These are phyloP conservation scores for Tinamus guttatus DNA, from an alignment of 2,113 vertebrate species.

Conservation along the genomic window DNA sequence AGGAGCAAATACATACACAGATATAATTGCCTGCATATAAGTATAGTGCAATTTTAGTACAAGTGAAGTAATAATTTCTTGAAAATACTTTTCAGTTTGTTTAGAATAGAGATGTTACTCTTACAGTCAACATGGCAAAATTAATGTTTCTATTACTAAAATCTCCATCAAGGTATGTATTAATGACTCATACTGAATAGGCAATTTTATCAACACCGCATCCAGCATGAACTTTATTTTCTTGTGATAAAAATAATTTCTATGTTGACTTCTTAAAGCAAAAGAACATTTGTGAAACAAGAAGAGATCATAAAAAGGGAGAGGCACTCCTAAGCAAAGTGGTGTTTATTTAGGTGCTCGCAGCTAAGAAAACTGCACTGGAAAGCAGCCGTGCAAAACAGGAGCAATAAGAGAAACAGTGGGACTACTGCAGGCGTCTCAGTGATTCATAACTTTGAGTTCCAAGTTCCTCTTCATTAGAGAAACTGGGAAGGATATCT, in stretches of 20 bases:
- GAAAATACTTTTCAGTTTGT: conserved; percentile 11
- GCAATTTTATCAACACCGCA: not conserved
- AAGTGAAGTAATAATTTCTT: not conserved
- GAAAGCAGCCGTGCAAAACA: not conserved
- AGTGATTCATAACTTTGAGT: not conserved
- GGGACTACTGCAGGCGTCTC: not conserved
- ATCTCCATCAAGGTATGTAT: not conserved
- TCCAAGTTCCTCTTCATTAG: not conserved
- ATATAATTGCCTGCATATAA: not conserved
- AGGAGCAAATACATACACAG: not conserved
- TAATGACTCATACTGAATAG: conserved; percentile 2
- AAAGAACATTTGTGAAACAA: not conserved
- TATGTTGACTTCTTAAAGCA: not conserved
- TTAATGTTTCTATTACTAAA: conserved; percentile 53
- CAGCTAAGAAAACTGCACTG: not conserved
- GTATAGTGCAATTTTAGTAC: not conserved
- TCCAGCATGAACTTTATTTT: not conserved
- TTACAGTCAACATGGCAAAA: conserved; percentile 21
- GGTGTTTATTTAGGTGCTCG: not conserved
- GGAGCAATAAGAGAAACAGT: not conserved
- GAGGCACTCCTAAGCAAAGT: not conserved
- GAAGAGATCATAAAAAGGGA: not conserved
- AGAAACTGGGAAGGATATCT: not conserved
- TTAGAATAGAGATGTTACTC: conserved; percentile 6
- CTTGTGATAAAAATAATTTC: not conserved